A percentile compares a stretch with the other conserved stretches of the same genome.
phyloP scores from a whole-genome alignment of 2,888 invertebrate genomes.

The Clivina fossor region DNA sequence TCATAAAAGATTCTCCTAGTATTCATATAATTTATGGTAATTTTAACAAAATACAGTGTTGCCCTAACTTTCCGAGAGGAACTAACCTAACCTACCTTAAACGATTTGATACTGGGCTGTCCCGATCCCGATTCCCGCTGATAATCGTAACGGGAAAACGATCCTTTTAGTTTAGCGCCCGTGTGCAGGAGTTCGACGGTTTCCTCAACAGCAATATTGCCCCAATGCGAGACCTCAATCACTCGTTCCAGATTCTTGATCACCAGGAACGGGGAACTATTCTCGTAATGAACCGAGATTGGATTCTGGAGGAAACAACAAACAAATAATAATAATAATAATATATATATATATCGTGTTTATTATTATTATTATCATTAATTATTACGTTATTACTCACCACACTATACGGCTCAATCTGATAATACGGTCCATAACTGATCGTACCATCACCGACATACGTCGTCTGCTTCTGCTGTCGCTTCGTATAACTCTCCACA shows the following conservation, averaged over 20 bases:
- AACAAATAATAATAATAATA: neutral
- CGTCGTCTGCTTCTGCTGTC: slow-evolving; percentile 79
- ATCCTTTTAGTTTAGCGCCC: slow-evolving; percentile 89
- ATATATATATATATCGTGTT: neutral
- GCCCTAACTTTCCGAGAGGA: too few relatives aligned
- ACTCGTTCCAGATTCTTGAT: slow-evolving; percentile 82
- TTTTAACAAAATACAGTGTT: too few relatives aligned
- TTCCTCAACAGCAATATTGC: slow-evolving; percentile 97
- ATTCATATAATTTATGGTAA: too few relatives aligned
- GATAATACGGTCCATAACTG: slow-evolving; percentile 85
- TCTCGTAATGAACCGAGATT: slow-evolving; percentile 88
- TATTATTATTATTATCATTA: neutral
- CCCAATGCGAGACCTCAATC: slow-evolving; percentile 99
- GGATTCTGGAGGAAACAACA: slow-evolving; percentile 48
- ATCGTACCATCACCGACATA: slow-evolving; percentile 76
- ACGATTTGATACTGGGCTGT: slow-evolving; percentile 86
- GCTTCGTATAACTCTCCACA: slow-evolving; percentile 80
- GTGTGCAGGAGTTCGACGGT: slow-evolving; percentile 88
- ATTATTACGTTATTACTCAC: slow-evolving; percentile 36
- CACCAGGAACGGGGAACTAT: slow-evolving; percentile 92
- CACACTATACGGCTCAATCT: slow-evolving; percentile 61
- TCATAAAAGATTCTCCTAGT: too few relatives aligned
- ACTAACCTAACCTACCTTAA: slow-evolving; percentile 64
- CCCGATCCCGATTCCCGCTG: slow-evolving; percentile 89
- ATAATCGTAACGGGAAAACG: slow-evolving; percentile 97